A percentile compares a stretch with the other conserved stretches of the same genome.
Conservation (phyloP, 2,113 vertebrate genomes). For the Notothenia rossii region DNA sequence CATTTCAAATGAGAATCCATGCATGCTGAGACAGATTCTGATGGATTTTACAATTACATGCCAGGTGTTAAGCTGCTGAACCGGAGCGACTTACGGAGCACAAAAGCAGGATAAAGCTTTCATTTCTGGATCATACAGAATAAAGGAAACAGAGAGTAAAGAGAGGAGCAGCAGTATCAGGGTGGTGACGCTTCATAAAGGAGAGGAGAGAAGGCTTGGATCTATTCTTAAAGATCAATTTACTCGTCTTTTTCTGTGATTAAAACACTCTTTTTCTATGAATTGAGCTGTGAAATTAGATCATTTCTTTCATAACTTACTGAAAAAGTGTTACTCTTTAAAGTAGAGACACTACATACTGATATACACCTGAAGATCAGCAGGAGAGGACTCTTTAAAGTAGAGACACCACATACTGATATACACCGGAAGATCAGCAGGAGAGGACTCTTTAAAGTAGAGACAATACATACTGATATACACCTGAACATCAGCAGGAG, state of each 20-base stretch:
- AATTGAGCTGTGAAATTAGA: background rate
- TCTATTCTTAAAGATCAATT: background rate
- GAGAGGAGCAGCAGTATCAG: background rate
- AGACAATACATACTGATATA: no score
- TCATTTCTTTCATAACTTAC: no score
- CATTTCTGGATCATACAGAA: background rate
- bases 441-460: no score
- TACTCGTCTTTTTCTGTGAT: background rate
- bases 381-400: no score
- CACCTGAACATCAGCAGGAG: no score
- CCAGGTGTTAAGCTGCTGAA: slow-evolving; percentile 16
- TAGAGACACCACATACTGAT: no score
- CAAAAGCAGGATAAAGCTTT: slow-evolving; percentile 4
- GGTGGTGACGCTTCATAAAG: background rate
- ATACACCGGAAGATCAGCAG: no score
- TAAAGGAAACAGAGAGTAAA: background rate
- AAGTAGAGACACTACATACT: no score
- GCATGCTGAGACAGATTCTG: slow-evolving; percentile 11
- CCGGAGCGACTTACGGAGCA: background rate
- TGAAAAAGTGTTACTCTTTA: no score
- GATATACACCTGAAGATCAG: no score
- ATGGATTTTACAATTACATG: slow-evolving; percentile 4
- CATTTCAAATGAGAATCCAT: slow-evolving; percentile 36
- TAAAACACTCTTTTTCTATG: background rate
- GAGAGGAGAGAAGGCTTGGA: background rate